phyloP scores from a whole-genome alignment of 2,888 invertebrate species.

The Gastracanthus pulcherrimus region DNA sequence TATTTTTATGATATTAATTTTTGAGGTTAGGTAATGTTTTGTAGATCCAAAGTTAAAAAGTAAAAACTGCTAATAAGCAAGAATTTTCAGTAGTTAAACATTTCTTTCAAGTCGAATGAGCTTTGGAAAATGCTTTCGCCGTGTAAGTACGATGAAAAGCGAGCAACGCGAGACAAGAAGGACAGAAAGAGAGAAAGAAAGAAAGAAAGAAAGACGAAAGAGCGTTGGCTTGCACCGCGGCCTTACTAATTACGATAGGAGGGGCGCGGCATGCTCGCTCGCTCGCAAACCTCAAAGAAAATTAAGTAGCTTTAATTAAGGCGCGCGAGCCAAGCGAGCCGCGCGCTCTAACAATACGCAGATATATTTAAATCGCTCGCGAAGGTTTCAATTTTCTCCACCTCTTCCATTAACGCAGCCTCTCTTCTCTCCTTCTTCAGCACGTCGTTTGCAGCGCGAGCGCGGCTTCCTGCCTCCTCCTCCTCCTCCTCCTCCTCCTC shows the following conservation, averaged over 20 bases:
- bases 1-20: no score
- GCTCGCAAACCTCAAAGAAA: constrained; percentile 63
- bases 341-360: constrained; percentile 68
- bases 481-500: background rate
- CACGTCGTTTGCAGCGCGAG: constrained; percentile 5
- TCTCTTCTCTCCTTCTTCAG: constrained; percentile 20
- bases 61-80: no score
- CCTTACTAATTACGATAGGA: constrained; percentile 55
- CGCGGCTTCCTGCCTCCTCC: background rate
- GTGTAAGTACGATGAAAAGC: no score
- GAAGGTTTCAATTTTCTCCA: constrained; percentile 65
- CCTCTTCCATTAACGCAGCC: constrained; percentile 56
- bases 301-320: constrained; percentile 75
- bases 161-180: background rate
- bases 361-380: constrained; percentile 70
- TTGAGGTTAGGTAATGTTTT: no score
- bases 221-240: no score
- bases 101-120: no score
- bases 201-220: no score
- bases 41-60: no score
- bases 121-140: no score
- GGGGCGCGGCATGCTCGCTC: constrained; percentile 44
- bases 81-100: no score
- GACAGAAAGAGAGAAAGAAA: background rate
- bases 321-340: no score